Evolutionary conservation across 2,113 vertebrate genomes (phyloP).

Genomic region (Zingel zingel): DNA sequence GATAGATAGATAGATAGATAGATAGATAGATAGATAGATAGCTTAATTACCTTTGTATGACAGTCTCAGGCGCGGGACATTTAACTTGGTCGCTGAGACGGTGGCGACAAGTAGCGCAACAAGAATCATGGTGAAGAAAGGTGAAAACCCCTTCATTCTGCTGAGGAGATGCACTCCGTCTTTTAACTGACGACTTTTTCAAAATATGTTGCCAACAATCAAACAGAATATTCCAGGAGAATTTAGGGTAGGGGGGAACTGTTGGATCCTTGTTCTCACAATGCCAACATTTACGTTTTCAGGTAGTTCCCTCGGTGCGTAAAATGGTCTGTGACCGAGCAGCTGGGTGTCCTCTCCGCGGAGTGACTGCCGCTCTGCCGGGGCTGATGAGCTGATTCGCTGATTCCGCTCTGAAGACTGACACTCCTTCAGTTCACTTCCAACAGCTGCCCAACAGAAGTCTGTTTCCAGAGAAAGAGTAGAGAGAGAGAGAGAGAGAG

Average conservation of each 20-base stretch:
- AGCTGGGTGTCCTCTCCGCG: slow-evolving; percentile 7
- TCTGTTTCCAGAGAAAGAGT: slow-evolving; percentile 27
- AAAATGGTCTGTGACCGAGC: slow-evolving; percentile 11
- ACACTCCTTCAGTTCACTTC: slow-evolving; percentile 25
- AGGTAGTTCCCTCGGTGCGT: slow-evolving; percentile 30
- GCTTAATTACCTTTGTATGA: slow-evolving; percentile 73
- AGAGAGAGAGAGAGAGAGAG: slow-evolving; percentile 20
- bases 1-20: slow-evolving; percentile 37
- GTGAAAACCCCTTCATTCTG: slow-evolving; percentile 69
- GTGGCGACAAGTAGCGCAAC: slow-evolving; percentile 46
- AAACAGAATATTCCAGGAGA: slow-evolving; percentile 37
- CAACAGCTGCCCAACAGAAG: slow-evolving; percentile 55
- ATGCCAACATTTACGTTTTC: slow-evolving; percentile 1
- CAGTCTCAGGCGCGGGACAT: slow-evolving; percentile 74
- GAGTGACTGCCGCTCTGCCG: slow-evolving; percentile 27
- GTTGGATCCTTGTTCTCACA: slow-evolving; percentile 1
- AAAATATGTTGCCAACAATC: background rate
- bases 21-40: slow-evolving; percentile 16
- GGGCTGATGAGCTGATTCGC: slow-evolving; percentile 32
- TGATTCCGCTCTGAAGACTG: slow-evolving; percentile 23
- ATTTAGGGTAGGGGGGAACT: background rate
- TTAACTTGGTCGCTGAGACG: slow-evolving; percentile 62
- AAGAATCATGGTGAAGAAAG: slow-evolving; percentile 27
- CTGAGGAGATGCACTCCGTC: background rate
- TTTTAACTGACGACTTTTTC: background rate